phyloP scores from a whole-genome alignment of 2,888 invertebrate species.

The Formica aserva region DNA sequence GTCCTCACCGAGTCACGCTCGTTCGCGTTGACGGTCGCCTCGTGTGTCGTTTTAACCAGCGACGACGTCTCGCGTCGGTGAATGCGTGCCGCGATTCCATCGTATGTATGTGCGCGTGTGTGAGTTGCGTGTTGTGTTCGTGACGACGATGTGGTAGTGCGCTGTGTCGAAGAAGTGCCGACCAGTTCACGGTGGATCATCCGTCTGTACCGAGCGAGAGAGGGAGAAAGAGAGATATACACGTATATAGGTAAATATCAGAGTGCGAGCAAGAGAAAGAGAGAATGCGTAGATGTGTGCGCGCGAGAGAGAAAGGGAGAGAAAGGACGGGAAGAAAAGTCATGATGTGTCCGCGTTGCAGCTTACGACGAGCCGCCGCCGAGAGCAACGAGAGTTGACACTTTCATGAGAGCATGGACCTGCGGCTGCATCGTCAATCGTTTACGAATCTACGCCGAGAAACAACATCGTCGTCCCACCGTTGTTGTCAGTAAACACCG shows the following conservation, averaged over 20 bases:
- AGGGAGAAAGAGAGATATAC: neutral
- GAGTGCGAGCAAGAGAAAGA: slow-evolving; percentile 27
- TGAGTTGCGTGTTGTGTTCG: slow-evolving; percentile 50
- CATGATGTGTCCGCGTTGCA: slow-evolving; percentile 68
- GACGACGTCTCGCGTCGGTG: slow-evolving; percentile 26
- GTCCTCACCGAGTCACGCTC: slow-evolving; percentile 36
- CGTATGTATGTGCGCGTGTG: slow-evolving; percentile 52
- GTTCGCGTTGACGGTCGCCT: neutral
- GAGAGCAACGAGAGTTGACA: slow-evolving; percentile 69
- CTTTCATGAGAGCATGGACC: slow-evolving; percentile 68
- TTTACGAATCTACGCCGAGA: slow-evolving; percentile 37
- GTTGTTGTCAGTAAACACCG: slow-evolving; percentile 65
- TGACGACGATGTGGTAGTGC: slow-evolving; percentile 17
- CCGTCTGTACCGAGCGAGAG: slow-evolving; percentile 37
- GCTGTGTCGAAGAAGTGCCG: slow-evolving; percentile 67
- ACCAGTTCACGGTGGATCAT: slow-evolving; percentile 70
- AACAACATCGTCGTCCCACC: slow-evolving; percentile 67
- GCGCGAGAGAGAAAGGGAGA: slow-evolving; percentile 29
- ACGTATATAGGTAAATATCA: slow-evolving; percentile 38
- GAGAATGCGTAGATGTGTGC: neutral
- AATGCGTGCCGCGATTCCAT: slow-evolving; percentile 39
- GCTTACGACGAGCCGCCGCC: slow-evolving; percentile 56
- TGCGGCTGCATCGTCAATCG: slow-evolving; percentile 60
- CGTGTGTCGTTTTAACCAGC: neutral
- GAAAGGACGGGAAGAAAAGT: slow-evolving; percentile 65